Percentiles rank a stretch among this genome's conserved stretches.
These are phyloP conservation scores for Macrobrachium rosenbergii DNA, from an alignment of 1,140 invertebrate species.

Conservation along the genomic window DNA sequence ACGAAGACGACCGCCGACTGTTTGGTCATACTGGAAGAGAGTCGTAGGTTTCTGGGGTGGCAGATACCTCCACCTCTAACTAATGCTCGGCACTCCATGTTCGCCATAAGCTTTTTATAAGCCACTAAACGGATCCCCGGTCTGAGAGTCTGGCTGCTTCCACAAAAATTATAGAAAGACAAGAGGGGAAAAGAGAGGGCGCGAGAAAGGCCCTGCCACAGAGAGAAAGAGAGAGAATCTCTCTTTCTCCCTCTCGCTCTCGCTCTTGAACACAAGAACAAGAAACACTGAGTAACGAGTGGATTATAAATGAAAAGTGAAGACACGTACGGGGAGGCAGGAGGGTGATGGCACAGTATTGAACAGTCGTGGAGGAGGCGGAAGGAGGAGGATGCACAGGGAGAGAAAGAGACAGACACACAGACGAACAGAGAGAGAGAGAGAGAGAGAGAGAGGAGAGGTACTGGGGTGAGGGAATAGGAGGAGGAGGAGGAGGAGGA, in stretches of 20 bases:
- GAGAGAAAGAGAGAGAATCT: background rate
- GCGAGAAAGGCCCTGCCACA: background rate
- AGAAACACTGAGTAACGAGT: background rate
- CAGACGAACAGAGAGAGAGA: background rate
- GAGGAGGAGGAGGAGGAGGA: background rate
- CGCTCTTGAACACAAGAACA: background rate
- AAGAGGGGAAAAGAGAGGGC: background rate
- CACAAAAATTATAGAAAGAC: background rate
- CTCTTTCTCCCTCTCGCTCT: too few relatives aligned
- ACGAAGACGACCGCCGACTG: too few relatives aligned
- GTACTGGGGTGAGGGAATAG: too few relatives aligned
- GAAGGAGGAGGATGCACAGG: background rate
- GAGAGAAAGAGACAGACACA: conserved; percentile 10
- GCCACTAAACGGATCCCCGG: background rate
- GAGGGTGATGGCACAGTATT: conserved; percentile 49
- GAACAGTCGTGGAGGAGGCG: conserved; percentile 42
- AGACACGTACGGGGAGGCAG: conserved; percentile 40
- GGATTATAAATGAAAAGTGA: conserved; percentile 33
- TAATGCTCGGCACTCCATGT: conserved; percentile 51
- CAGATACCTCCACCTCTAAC: conserved; percentile 51
- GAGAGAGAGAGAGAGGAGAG: background rate
- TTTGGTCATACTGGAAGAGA: conserved; percentile 9
- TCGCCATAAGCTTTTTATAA: conserved; percentile 26
- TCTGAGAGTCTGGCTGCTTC: too few relatives aligned
- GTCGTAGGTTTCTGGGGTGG: conserved; percentile 41